Base-by-base conservation (phyloP, 2,797 vertebrate genomes). In the Chiloscyllium punctatum region DNA sequence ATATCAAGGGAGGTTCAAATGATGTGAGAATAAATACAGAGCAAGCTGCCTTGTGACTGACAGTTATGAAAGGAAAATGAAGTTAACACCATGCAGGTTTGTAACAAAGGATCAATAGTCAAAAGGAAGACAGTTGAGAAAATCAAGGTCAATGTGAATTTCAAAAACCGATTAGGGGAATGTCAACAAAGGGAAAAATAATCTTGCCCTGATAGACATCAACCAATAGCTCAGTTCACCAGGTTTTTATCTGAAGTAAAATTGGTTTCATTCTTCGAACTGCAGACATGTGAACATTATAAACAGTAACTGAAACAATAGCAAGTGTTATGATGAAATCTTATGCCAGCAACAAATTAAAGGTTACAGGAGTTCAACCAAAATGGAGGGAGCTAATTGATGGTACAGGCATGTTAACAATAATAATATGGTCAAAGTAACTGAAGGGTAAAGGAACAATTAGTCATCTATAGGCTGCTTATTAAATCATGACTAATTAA, bases 401-500 rank as follows among this genome's bases (percentile, higher is more conserved):
- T 91, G 51, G 30, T 30, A 33, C 33, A 62, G 53, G 15, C n/a
- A 66, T 66, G 53, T 27, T 30, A 66, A 62, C 57, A 62, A 91
- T 91, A 66, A 66, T 62, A 18, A 66, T 16, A 3, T 1, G 27
- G 51, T 66, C 88, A 57, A 57, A 91, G 33, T 91, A 91, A 13
- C 88, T 62, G 88, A 91, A 91, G 53, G 33, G 57, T 91, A 57
- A 91, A 91, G 53, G 16, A 66, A 66, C 53, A 91, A 91, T 91
- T 62, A 91, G 53, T 91, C 53, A 91, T 30, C 88, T 62, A 57
- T 4, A n/a, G 62, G 88, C 16, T 66, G 88, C 57, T 91, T 91
- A 66, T n/a, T 90, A n/a, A 91, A 91, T 91, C 88, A 91, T 16
- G 62, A 62, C 51, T 66, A n/a, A 91, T 91, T 91, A 91, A 91